phyloP scores from a whole-genome alignment of 2,888 invertebrate genomes.

The Clunio marinus region DNA sequence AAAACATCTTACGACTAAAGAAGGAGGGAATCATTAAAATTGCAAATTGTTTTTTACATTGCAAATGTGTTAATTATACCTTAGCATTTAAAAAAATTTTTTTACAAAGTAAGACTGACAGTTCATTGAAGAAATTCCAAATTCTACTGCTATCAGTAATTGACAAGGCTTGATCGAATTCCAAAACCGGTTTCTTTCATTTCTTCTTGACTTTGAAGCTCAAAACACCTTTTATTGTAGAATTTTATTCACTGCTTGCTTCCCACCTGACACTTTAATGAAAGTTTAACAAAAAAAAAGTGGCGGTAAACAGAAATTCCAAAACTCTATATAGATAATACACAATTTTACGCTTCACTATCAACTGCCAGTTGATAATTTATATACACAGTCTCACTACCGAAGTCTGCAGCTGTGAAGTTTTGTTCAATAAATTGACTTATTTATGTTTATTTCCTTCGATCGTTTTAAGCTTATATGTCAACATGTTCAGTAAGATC shows the following conservation, averaged over 20 bases:
- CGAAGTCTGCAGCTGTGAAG: slow-evolving; percentile 1
- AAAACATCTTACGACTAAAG: too few species aligned
- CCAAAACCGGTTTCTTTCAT: neutral
- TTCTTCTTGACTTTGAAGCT: neutral
- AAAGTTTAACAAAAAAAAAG: neutral
- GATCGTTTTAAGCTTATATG: too few species aligned
- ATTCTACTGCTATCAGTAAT: neutral
- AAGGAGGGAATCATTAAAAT: too few species aligned
- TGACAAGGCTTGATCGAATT: neutral
- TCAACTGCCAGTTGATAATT: neutral
- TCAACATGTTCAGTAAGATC: too few species aligned
- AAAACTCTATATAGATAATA: neutral
- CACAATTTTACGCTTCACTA: neutral
- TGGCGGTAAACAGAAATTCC: neutral
- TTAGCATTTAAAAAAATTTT: too few species aligned
- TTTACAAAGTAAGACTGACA: neutral
- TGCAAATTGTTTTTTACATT: too few species aligned
- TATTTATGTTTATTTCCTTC: too few species aligned
- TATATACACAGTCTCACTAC: neutral
- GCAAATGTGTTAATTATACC: too few species aligned
- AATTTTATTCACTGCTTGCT: neutral
- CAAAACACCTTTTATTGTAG: neutral
- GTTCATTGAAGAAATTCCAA: neutral
- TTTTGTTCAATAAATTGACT: too few species aligned
- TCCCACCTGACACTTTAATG: slow-evolving; percentile 7